Evolutionary conservation across 92 coral and sea anemone species (phyloP), one percentile per base, ranked within the genome.

Genomic region (Blastomussa wellsi): DNA sequence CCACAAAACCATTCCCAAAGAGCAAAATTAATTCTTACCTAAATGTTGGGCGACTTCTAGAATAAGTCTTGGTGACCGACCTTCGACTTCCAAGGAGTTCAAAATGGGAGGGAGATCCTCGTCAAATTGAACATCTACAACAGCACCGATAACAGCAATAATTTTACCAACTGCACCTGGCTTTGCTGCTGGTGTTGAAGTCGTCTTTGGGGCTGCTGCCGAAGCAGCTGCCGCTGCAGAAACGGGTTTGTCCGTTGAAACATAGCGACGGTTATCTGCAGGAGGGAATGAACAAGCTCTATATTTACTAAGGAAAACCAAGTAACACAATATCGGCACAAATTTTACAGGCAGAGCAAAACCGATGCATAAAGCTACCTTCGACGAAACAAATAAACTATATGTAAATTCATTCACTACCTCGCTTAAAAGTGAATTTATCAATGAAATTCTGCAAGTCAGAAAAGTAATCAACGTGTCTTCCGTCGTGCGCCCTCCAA

Each of bases 1-100:
- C 60, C 13, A 48, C 36, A 42, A 31, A 42, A 71, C 39, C 22
- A 67, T 10, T 65, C 60, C 9, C 39, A 74, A 74, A 26, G 33
- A 57, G 72, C 29, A 13, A 13, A 37, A 41, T 2, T 22, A 78
- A n/a, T 57, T 14, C 84, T 82, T 89, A 96, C 98, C 98, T 89
- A 96, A 92, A 96, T 96, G 98, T 78, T 96, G 98, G 64, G 98
- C 97, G 65, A 96, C 98, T 78, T 96, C 98, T 68, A 96, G 92
- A 52, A 96, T 92, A 29, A 96, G 98, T 29, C 98, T 91, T 29
- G 98, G 91, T 49, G 88, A 68, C 77, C 98, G 86, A 31, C 97
- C 97, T 90, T 94, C 98, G 29, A 96, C 98, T 83, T 96, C 98
- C 35, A 96, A 88, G 51, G 98, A 95, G 83, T 96, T 96, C 70